Percentiles rank a stretch among this genome's conserved stretches.
phyloP scores from a whole-genome alignment of 2,113 vertebrate genomes.

The Varanus salvator region DNA sequence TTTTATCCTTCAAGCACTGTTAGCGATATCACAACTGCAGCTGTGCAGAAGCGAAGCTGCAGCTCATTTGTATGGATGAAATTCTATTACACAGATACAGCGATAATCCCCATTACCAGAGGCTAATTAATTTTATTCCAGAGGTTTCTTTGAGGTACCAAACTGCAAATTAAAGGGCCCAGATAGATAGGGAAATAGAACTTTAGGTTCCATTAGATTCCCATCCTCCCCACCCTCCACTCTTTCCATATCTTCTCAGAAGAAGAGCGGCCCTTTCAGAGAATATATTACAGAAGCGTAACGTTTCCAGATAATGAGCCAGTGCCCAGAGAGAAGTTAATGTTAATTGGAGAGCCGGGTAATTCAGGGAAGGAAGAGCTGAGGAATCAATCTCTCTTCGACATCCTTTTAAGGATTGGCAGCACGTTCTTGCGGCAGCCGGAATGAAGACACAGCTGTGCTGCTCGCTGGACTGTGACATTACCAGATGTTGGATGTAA shows the following conservation, averaged over 20 bases:
- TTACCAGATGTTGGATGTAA: neutral
- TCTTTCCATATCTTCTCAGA: constrained; percentile 26
- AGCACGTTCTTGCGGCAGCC: constrained; percentile 1
- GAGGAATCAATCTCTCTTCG: neutral
- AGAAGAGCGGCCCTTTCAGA: constrained; percentile 33
- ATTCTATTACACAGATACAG: constrained; percentile 38
- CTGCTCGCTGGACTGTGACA: neutral
- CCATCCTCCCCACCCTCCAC: neutral
- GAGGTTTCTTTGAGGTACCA: constrained; percentile 45
- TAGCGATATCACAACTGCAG: neutral
- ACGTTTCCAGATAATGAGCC: constrained; percentile 46
- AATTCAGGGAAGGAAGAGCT: constrained; percentile 26
- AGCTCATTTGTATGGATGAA: constrained; percentile 39
- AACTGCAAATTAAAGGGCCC: constrained; percentile 51
- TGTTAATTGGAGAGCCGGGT: constrained; percentile 35
- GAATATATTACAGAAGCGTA: constrained; percentile 34
- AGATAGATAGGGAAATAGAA: constrained; percentile 19
- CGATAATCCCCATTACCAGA: constrained; percentile 40
- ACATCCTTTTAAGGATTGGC: neutral
- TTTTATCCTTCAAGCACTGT: constrained; percentile 52
- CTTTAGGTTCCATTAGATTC: constrained; percentile 35
- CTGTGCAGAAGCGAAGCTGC: neutral
- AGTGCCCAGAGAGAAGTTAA: constrained; percentile 29
- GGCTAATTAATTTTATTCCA: constrained; percentile 56
- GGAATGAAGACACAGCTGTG: constrained; percentile 19